phyloP scores from a whole-genome alignment of 2,113 vertebrate species.

The Callorhinus ursinus region DNA sequence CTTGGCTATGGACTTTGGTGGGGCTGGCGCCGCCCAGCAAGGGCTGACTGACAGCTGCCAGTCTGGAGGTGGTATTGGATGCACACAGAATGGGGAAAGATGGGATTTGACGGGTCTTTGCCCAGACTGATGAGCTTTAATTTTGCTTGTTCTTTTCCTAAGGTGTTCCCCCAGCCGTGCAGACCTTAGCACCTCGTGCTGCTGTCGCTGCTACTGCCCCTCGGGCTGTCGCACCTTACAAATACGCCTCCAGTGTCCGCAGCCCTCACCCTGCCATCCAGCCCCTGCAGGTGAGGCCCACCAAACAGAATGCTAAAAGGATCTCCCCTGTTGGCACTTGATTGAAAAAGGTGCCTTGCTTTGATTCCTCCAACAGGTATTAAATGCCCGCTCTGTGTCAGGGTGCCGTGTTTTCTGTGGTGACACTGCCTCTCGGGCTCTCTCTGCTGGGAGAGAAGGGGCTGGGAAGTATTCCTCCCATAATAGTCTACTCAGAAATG shows the following conservation, averaged over 20 bases:
- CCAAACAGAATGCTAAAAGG: neutral
- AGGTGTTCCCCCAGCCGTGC: slow-evolving; percentile 88
- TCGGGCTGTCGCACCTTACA: slow-evolving; percentile 94
- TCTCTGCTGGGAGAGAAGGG: neutral
- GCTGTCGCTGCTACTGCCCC: slow-evolving; percentile 91
- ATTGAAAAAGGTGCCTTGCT: neutral
- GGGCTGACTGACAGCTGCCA: slow-evolving; percentile 77
- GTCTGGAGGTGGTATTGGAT: slow-evolving; percentile 75
- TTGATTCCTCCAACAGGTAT: neutral
- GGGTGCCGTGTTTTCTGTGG: neutral
- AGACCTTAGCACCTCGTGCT: slow-evolving; percentile 91
- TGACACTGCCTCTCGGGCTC: neutral
- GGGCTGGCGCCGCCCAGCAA: slow-evolving; percentile 76
- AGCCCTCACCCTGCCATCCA: slow-evolving; percentile 94
- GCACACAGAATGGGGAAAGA: slow-evolving; percentile 75
- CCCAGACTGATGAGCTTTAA: slow-evolving; percentile 56
- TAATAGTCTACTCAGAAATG: neutral
- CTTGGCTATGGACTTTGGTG: slow-evolving; percentile 82
- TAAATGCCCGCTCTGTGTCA: neutral
- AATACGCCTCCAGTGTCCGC: slow-evolving; percentile 94
- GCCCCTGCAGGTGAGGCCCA: slow-evolving; percentile 92
- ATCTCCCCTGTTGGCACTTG: neutral
- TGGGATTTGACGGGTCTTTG: slow-evolving; percentile 78
- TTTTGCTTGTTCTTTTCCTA: slow-evolving; percentile 52
- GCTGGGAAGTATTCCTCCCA: neutral